Conservation (phyloP, 1,140 invertebrate species). For the Antheraea pernyi region DNA sequence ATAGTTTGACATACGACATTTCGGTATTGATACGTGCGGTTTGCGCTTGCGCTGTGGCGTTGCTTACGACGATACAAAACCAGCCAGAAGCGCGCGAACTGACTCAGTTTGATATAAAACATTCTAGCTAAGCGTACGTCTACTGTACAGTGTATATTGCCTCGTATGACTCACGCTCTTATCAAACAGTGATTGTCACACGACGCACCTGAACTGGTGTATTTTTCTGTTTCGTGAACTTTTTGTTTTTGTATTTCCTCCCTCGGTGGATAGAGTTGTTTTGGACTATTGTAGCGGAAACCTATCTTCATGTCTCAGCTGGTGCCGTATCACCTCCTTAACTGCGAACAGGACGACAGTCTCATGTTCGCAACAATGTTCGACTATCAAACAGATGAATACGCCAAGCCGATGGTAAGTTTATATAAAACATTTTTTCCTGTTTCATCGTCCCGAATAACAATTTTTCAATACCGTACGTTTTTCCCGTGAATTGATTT, state of each 20-base stretch:
- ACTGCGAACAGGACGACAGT: conserved; percentile 74
- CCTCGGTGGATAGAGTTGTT: conserved; percentile 35
- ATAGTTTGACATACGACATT: conserved; percentile 56
- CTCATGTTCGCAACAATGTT: conserved; percentile 79
- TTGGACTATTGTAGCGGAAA: conserved; percentile 53
- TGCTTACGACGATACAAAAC: conserved; percentile 64
- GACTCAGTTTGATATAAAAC: conserved; percentile 75
- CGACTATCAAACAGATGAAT: conserved; percentile 74
- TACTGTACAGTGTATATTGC: conserved; percentile 39
- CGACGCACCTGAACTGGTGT: conserved; percentile 39
- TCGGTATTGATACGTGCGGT: conserved; percentile 27
- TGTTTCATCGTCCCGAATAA: background rate
- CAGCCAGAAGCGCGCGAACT: conserved; percentile 58
- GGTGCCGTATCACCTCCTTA: conserved; percentile 71
- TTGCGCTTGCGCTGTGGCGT: conserved; percentile 64
- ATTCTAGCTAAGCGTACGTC: conserved; percentile 65
- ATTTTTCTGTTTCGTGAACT: conserved; percentile 29
- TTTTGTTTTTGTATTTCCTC: conserved; percentile 16
- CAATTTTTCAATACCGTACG: background rate
- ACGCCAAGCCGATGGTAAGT: conserved; percentile 70
- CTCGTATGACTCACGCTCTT: conserved; percentile 67
- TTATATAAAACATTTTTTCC: too few relatives aligned
- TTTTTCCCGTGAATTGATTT: conserved; percentile 33
- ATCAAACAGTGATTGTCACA: conserved; percentile 56
- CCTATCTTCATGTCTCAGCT: conserved; percentile 74